A percentile compares a stretch with the other conserved stretches of the same genome.
Conservation (phyloP, 53 echinoderm and acorn worm genomes). For the Luidia sarsii region DNA sequence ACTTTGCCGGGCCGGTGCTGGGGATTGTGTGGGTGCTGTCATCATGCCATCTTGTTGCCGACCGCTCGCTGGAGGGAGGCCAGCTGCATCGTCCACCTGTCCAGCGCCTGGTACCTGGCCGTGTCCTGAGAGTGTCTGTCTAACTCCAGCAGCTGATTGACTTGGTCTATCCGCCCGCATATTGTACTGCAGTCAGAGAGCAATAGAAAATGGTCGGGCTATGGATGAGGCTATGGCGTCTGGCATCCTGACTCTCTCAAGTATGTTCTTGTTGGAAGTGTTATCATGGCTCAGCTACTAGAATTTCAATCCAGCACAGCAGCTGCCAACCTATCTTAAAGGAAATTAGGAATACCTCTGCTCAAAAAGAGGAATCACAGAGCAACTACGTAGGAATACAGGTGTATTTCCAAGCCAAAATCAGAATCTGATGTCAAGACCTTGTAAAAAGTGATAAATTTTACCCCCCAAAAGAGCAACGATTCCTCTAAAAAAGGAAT, state of each 20-base stretch:
- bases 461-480: no score
- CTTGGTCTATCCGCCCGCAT: slow-evolving; percentile 98
- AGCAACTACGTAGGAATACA: no score
- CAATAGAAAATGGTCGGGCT: no score
- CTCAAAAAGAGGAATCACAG: no score
- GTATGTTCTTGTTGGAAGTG: slow-evolving; percentile 97
- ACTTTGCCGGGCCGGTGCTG: not conserved
- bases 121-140: slow-evolving; percentile 89
- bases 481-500: no score
- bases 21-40: not conserved
- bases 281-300: slow-evolving; percentile 92
- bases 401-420: no score
- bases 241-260: slow-evolving; percentile 72
- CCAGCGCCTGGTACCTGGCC: slow-evolving; percentile 89
- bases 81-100: slow-evolving; percentile 94
- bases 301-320: no score
- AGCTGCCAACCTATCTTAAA: no score
- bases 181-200: slow-evolving; percentile 96
- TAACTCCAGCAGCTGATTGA: slow-evolving; percentile 94
- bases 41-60: slow-evolving; percentile 99
- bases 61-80: slow-evolving; percentile 96
- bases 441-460: no score
- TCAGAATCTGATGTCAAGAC: no score
- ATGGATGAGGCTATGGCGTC: slow-evolving; percentile 77
- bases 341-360: no score